Percentiles rank a stretch among this genome's conserved stretches.
These are phyloP conservation scores for Neodontobutis hainanensis DNA, from an alignment of 2,113 vertebrate genomes.

Conservation along the genomic window DNA sequence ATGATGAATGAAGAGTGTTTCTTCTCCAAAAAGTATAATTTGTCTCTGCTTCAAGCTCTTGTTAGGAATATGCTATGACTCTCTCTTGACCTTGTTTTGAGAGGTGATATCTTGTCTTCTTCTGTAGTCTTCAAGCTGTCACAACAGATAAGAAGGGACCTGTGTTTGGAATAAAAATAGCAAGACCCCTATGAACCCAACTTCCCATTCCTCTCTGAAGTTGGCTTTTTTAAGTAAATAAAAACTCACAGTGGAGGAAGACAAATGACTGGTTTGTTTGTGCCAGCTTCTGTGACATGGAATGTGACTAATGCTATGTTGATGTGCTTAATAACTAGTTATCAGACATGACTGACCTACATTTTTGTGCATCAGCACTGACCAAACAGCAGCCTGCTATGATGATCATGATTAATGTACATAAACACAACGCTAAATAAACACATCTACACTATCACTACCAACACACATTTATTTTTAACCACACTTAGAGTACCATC, in stretches of 20 bases:
- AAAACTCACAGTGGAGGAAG: background rate
- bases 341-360: no score
- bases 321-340: no score
- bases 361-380: background rate
- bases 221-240: background rate
- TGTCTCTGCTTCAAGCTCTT: background rate
- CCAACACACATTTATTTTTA: no score
- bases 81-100: background rate
- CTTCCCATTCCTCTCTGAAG: background rate
- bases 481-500: no score
- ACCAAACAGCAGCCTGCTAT: background rate
- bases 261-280: no score
- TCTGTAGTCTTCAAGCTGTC: background rate
- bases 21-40: background rate
- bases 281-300: no score
- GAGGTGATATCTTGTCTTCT: background rate
- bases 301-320: no score
- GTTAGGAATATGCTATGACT: background rate
- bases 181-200: background rate
- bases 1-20: background rate
- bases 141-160: background rate
- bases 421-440: no score
- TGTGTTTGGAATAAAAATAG: background rate
- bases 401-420: no score
- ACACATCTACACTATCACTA: no score